Percentiles rank a stretch among this genome's conserved stretches.
Conservation (phyloP, 1,140 invertebrate genomes). For the Drosophila pectinifera region DNA sequence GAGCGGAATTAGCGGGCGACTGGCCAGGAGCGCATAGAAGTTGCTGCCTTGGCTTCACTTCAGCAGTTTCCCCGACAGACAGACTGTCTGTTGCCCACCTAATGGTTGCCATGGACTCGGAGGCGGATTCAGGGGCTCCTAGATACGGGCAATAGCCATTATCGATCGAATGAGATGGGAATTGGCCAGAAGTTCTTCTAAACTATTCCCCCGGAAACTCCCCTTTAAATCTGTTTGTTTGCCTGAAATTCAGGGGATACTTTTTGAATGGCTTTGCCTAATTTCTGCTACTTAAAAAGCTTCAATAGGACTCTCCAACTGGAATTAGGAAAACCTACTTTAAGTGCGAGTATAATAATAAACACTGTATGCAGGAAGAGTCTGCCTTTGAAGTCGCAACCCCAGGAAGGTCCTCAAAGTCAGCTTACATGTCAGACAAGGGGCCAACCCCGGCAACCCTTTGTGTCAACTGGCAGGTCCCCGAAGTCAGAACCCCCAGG, state of each 20-base stretch:
- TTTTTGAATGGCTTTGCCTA: background rate
- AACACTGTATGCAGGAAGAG: background rate
- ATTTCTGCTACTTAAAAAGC: background rate
- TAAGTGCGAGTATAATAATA: conserved; percentile 7
- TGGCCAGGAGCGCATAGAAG: conserved; percentile 53
- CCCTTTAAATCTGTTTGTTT: conserved; percentile 10
- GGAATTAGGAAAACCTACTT: background rate
- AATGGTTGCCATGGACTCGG: conserved; percentile 22
- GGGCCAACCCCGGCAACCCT: conserved; percentile 46
- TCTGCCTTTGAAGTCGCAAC: conserved; percentile 19
- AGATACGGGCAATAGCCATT: background rate
- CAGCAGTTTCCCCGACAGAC: conserved; percentile 35
- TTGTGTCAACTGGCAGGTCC: conserved; percentile 60
- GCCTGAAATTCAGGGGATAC: background rate
- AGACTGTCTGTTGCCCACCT: conserved; percentile 29
- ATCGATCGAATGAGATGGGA: conserved; percentile 18
- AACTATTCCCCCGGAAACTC: conserved; percentile 1
- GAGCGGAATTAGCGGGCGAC: conserved; percentile 48
- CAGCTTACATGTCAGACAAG: conserved; percentile 22
- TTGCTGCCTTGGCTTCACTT: conserved; percentile 38
- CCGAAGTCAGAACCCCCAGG: conserved; percentile 43
- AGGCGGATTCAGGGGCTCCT: background rate
- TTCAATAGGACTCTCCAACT: too few species aligned
- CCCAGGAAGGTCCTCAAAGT: conserved; percentile 13
- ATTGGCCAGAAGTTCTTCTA: background rate